Conservation (phyloP, 2,888 invertebrate species). For the Cremastinae sp. region DNA sequence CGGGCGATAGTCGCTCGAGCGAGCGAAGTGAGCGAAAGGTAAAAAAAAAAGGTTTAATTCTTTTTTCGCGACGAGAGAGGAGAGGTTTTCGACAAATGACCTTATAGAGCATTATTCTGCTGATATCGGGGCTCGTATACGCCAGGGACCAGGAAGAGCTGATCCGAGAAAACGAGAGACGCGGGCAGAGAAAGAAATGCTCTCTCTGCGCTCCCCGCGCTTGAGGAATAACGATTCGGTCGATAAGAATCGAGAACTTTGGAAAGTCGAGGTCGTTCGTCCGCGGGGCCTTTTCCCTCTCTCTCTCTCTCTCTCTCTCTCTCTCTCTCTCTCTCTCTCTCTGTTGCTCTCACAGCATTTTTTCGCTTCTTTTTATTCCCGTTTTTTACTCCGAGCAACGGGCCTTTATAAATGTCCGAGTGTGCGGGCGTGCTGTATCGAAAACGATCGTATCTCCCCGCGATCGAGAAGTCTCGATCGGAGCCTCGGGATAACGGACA, state of each 20-base stretch:
- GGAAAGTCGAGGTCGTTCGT: slow-evolving; percentile 59
- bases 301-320: slow-evolving; percentile 21
- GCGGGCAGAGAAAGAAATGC: not conserved
- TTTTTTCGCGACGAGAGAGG: slow-evolving; percentile 7
- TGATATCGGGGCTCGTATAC: slow-evolving; percentile 28
- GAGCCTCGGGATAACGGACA: slow-evolving; percentile 48
- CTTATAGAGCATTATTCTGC: slow-evolving; percentile 68
- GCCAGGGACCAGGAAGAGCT: not conserved
- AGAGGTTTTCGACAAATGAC: slow-evolving; percentile 64
- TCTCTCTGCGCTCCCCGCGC: no score
- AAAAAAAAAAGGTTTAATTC: no score
- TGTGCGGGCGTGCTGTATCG: slow-evolving; percentile 58
- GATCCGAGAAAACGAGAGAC: not conserved
- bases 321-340: slow-evolving; percentile 6
- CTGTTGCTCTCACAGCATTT: no score
- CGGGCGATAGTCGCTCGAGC: slow-evolving; percentile 56
- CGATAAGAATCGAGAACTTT: slow-evolving; percentile 62
- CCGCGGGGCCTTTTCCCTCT: slow-evolving; percentile 34
- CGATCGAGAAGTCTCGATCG: slow-evolving; percentile 57
- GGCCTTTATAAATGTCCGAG: slow-evolving; percentile 42
- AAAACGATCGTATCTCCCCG: slow-evolving; percentile 54
- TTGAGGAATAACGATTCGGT: slow-evolving; percentile 46
- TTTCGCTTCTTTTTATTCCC: no score
- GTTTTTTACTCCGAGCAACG: slow-evolving; percentile 32
- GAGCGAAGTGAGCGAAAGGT: no score